These are phyloP conservation scores for Phainopepla nitens DNA, from an alignment of 2,113 vertebrate genomes.

Conservation along the genomic window DNA sequence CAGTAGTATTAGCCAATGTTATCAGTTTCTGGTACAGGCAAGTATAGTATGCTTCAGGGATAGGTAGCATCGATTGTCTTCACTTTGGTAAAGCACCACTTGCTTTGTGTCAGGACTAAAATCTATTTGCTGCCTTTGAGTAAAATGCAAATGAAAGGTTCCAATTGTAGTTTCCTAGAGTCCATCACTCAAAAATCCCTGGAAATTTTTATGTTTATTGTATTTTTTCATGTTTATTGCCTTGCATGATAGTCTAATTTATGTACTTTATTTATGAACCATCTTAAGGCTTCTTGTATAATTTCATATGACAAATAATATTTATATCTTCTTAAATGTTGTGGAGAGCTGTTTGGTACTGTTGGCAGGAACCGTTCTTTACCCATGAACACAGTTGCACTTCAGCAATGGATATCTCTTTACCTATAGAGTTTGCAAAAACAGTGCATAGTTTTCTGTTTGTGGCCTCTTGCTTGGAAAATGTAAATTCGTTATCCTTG, in stretches of 20 bases:
- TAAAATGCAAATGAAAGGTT: not conserved
- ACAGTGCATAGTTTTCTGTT: not conserved
- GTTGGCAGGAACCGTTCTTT: not conserved
- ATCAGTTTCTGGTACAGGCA: not conserved
- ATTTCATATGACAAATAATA: not conserved
- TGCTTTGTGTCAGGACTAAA: not conserved
- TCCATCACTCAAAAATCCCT: not conserved
- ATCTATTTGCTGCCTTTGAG: not conserved
- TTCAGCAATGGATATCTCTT: not conserved
- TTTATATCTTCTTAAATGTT: not conserved
- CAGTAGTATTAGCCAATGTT: not conserved
- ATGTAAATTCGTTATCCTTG: not conserved
- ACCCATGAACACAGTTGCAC: not conserved
- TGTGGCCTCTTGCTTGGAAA: not conserved
- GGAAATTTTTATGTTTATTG: not conserved
- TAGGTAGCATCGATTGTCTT: not conserved
- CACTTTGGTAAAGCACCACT: not conserved
- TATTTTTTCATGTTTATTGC: not conserved
- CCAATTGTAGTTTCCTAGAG: not conserved
- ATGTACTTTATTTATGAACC: not conserved
- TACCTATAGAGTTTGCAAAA: not conserved
- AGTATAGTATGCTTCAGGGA: not conserved
- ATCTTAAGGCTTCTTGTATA: not conserved
- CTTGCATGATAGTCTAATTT: not conserved
- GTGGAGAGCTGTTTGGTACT: not conserved